These are phyloP conservation scores for Ptiloglossa arizonensis DNA, from an alignment of 1,140 invertebrate species.

Conservation along the genomic window DNA sequence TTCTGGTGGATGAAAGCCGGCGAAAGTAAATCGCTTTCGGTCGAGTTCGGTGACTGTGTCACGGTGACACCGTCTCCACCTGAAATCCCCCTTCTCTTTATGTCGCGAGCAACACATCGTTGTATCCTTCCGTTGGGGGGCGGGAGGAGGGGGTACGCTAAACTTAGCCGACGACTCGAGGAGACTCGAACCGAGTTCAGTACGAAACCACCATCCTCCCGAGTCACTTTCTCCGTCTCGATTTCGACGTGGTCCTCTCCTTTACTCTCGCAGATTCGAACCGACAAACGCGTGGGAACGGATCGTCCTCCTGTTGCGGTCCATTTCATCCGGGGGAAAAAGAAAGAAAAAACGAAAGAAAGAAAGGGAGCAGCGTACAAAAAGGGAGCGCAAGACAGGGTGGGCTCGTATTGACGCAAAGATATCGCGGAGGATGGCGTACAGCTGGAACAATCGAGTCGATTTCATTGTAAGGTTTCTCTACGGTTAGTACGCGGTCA, in stretches of 20 bases:
- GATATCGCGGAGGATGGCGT: slow-evolving; percentile 82
- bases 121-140: slow-evolving; percentile 40
- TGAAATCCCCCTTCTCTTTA: slow-evolving; percentile 21
- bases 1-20: slow-evolving; percentile 18
- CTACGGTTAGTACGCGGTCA: slow-evolving; percentile 85
- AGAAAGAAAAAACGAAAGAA: neutral
- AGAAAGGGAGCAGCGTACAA: neutral
- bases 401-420: neutral
- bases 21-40: slow-evolving; percentile 39
- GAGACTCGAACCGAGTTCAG: slow-evolving; percentile 54
- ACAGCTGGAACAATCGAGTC: slow-evolving; percentile 91
- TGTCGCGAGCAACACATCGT: slow-evolving; percentile 3
- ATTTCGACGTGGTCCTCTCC: neutral
- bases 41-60: slow-evolving; percentile 29
- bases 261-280: too few relatives aligned
- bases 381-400: neutral
- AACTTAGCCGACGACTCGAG: slow-evolving; percentile 52
- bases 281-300: neutral
- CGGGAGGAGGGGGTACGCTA: slow-evolving; percentile 54
- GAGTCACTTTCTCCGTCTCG: slow-evolving; percentile 43
- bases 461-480: slow-evolving; percentile 90
- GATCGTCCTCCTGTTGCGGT: neutral
- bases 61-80: slow-evolving; percentile 31
- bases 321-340: neutral
- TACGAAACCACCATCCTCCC: slow-evolving; percentile 58